Conservation (phyloP, 2,888 invertebrate genomes). For the Drosophila emarginata region DNA sequence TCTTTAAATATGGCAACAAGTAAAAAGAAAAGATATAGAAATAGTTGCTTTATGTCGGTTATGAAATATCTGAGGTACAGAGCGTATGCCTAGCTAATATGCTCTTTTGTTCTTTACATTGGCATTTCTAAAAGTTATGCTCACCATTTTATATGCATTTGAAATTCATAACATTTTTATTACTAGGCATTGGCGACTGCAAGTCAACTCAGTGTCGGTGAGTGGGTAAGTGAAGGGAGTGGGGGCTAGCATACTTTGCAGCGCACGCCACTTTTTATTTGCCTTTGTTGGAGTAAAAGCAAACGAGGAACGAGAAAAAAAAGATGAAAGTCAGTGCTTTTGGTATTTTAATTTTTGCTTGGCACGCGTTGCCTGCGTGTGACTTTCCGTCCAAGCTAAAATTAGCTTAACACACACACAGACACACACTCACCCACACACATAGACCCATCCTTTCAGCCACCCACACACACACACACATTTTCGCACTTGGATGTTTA, state of each 20-base stretch:
- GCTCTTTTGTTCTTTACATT: constrained; percentile 3
- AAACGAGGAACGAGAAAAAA: not conserved
- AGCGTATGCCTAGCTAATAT: not conserved
- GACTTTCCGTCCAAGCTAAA: constrained; percentile 36
- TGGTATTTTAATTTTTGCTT: constrained; percentile 61
- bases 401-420: constrained; percentile 44
- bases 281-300: constrained; percentile 7
- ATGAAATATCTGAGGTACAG: not conserved
- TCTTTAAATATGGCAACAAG: not conserved
- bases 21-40: not conserved
- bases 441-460: constrained; percentile 30
- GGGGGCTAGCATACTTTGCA: constrained; percentile 32
- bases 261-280: constrained; percentile 26
- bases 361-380: constrained; percentile 54
- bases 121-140: constrained; percentile 16
- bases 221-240: too few relatives aligned
- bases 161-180: constrained; percentile 49
- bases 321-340: constrained; percentile 6
- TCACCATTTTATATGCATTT: constrained; percentile 34
- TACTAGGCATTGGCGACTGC: constrained; percentile 24
- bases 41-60: not conserved
- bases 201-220: not conserved
- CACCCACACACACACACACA: constrained; percentile 5
- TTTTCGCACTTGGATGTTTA: constrained; percentile 38
- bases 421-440: constrained; percentile 3